Evolutionary conservation across 2,888 invertebrate genomes (phyloP), one percentile per base, ranked within the genome.

Genomic region (Lagria hirta): DNA sequence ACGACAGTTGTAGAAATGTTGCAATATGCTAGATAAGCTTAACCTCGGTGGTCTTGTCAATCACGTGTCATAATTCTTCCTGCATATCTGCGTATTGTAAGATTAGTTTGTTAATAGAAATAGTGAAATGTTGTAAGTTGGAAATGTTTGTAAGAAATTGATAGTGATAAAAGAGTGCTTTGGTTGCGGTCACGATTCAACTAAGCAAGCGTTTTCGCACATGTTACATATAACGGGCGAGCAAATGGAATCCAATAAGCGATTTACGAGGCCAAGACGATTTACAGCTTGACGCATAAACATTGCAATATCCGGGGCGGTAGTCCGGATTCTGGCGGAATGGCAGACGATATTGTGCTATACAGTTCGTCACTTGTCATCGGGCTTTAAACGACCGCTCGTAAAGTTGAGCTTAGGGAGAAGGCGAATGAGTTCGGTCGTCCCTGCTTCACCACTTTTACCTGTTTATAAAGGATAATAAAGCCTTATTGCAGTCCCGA

Each of bases 391-490:
- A 64, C 58, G 60, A 52, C 53, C 52, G 58, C 55, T 59, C 58
- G 61, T 64, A 66, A 66, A 63, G 55, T 55, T 40, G 48, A 55
- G 56, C 51, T 51, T 50, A 51, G 56, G 47, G 45, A 46, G n/a
- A 43, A 51, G 52, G 51, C 54, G 48, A 58, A 55, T 51, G 53
- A 55, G 45, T 58, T 57, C 58, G 55, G 36, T 33, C 45, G 45
- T 52, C 54, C 45, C 45, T 49, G 51, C 54, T 49, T 54, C 48
- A 51, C 60, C 57, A 60, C 59, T 63, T 66, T 68, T 65, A 69
- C 69, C 69, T 70, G 70, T 70, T 69, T 69, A 69, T 69, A 66
- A 68, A 65, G 67, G 66, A 69, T 68, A 69, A 70, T 70, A 70
- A 70, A 70, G 68, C 64, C 65, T 67, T 67, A 68, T 66, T 65